Evolutionary conservation across 2,888 invertebrate genomes (phyloP), one percentile per base, ranked within the genome.

Genomic region (Thymelicus acteon): DNA sequence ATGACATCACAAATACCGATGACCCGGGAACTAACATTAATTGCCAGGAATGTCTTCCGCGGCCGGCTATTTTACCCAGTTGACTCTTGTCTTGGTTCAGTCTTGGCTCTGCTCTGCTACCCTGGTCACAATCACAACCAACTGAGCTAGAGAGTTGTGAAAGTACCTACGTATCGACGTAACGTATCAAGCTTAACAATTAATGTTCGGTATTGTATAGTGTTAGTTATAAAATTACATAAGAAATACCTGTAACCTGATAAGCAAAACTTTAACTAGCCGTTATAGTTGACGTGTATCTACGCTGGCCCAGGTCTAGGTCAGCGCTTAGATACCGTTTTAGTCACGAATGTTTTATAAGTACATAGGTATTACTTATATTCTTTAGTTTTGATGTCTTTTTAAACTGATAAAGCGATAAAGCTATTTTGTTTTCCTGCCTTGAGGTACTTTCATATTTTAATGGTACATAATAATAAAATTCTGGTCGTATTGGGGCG

Each of bases 291-390:
- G 15, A 63, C 49, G 37, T 63, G 37, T 63, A 63, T 63, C 62
- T 63, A 63, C 49, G 13, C 12, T 10, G 2, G 57, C n/a, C 5
- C 54, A 24, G 48, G 61, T 62, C 48, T 62, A 49, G 63, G 63
- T 63, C 63, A 63, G n/a, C 48, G 49, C 49, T 49, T 62, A 62
- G 49, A 63, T 63, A 37, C 58, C 58, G 58, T n/a, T n/a, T n/a
- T n/a, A 58, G 58, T 37, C 58, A 58, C 58, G 58, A 58, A 58
- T 58, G 39, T n/a, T n/a, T n/a, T n/a, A n/a, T n/a, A n/a, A n/a
- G n/a, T n/a, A n/a, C n/a, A n/a, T n/a, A n/a, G n/a, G n/a, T n/a
- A n/a, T n/a, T n/a, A n/a, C n/a, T n/a, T n/a, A 54, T n/a, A 19
- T 19, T 15, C 15, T 49, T 49, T 49, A 49, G 15, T 49, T 49